Evolutionary conservation across 2,888 invertebrate species (phyloP), one percentile per base, ranked within the genome.

Genomic region (Lamellibrachia satsuma): DNA sequence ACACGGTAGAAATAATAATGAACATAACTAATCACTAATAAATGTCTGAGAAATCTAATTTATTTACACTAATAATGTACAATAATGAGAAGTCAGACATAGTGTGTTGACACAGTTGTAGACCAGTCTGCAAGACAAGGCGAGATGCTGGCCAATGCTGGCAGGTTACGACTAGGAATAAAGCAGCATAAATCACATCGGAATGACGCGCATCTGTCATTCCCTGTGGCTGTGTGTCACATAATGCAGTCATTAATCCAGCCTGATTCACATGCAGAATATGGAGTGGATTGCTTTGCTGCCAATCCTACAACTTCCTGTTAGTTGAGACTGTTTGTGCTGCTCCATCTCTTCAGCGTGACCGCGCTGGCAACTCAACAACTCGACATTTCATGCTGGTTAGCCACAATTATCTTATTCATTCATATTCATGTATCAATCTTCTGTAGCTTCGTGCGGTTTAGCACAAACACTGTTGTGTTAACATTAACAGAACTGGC

Each of bases 61-160:
- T 75, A 75, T 75, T 75, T 75, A 75, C 75, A 75, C 75, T 75
- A 75, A 75, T 75, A 39, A 75, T 75, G 75, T 75, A 75, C 75
- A 75, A 75, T 75, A 75, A 22, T n/a, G 75, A 15, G 22, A 75
- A 75, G 75, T 75, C 22, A 75, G 75, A 75, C 75, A n/a, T 22
- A 22, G 75, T 75, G 55, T 9, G 55, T 55, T 55, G 75, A 75
- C 22, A n/a, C 75, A 11, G 15, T 75, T 22, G 11, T 75, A n/a
- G 75, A 15, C 75, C 22, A 22, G 75, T 75, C 75, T 15, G 22
- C 75, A 15, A 75, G 4, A 75, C 22, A 75, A 22, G 75, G 15
- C 75, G 75, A 22, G 75, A 75, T 75, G 75, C 22, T n/a, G 6
- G 75, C 75, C 15, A n/a, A 75, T 75, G 75, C 75, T 75, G 75